phyloP scores from a whole-genome alignment of 2,888 invertebrate species.

The Plagodis dolabraria region DNA sequence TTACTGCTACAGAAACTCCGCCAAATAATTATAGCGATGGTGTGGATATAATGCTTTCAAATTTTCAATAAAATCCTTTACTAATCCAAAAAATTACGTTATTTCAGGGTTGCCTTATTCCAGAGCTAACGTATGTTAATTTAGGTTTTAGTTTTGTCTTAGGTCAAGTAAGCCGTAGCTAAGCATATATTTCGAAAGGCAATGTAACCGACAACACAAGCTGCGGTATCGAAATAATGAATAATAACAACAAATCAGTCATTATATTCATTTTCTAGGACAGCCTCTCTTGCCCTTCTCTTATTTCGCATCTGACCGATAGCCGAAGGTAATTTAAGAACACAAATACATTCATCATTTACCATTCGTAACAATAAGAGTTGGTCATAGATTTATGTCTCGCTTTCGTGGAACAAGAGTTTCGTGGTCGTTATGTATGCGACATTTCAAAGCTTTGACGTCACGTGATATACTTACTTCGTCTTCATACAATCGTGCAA shows the following conservation, averaged over 20 bases:
- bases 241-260: not conserved
- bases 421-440: slow-evolving; percentile 62
- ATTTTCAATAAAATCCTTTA: slow-evolving; percentile 54
- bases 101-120: no score
- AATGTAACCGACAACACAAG: no score
- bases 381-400: slow-evolving; percentile 60
- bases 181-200: no score
- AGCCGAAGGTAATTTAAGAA: slow-evolving; percentile 56
- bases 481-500: slow-evolving; percentile 18
- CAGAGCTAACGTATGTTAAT: no score
- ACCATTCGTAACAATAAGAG: slow-evolving; percentile 68
- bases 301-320: slow-evolving; percentile 35
- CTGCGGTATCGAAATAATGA: not conserved
- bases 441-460: slow-evolving; percentile 68
- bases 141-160: no score
- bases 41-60: slow-evolving; percentile 45
- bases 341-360: slow-evolving; percentile 68
- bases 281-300: not conserved
- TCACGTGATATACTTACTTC: slow-evolving; percentile 44
- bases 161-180: no score
- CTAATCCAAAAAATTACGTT: slow-evolving; percentile 24
- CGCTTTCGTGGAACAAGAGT: slow-evolving; percentile 69
- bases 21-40: slow-evolving; percentile 40
- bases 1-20: slow-evolving; percentile 33
- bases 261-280: not conserved